Percentiles rank a stretch among this genome's conserved stretches.
Conservation (phyloP, 2,888 invertebrate species). For the Cristatella mucedo region DNA sequence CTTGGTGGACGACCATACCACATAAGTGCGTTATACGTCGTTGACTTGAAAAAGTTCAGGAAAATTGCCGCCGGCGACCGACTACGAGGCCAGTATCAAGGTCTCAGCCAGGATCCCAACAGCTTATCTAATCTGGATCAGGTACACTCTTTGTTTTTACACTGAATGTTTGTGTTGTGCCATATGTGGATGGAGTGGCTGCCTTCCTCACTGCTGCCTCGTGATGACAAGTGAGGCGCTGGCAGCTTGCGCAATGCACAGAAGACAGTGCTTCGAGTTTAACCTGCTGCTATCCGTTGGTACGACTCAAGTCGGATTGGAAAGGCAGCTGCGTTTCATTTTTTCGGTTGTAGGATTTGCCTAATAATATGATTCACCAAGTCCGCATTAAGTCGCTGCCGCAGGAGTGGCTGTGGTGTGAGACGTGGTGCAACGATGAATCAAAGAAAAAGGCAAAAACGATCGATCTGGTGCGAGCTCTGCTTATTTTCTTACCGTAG, state of each 20-base stretch:
- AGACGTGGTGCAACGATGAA: slow-evolving; percentile 89
- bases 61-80: slow-evolving; percentile 95
- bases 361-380: slow-evolving; percentile 99
- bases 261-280: no score
- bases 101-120: slow-evolving; percentile 95
- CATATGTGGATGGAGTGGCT: no score
- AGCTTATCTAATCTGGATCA: slow-evolving; percentile 83
- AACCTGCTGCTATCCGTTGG: no score
- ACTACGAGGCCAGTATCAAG: slow-evolving; percentile 93
- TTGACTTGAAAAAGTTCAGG: slow-evolving; percentile 85
- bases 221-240: no score
- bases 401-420: slow-evolving; percentile 99
- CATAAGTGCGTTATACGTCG: slow-evolving; percentile 84
- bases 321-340: no score
- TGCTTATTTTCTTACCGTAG: neutral
- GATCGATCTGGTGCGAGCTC: slow-evolving; percentile 67
- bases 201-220: no score
- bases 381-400: slow-evolving; percentile 83
- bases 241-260: no score
- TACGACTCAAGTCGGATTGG: no score
- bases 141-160: no score
- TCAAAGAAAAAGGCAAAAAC: slow-evolving; percentile 83
- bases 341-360: slow-evolving; percentile 60
- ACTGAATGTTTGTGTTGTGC: no score
- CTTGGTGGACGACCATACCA: slow-evolving; percentile 76